Conservation (phyloP, 1,140 invertebrate species). For the Arctopsyche grandis region DNA sequence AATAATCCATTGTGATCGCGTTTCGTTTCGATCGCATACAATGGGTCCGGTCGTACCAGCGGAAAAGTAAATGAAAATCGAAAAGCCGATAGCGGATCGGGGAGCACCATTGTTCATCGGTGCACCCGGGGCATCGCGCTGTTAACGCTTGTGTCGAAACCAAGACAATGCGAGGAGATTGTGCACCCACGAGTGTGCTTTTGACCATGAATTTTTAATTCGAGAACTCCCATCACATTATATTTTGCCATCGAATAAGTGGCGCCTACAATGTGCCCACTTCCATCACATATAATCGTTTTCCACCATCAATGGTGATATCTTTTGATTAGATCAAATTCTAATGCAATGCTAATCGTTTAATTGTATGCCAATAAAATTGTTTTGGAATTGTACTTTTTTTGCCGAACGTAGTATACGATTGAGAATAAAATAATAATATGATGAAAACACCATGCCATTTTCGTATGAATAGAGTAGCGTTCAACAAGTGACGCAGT, state of each 20-base stretch:
- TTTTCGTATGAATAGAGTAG: too few species aligned
- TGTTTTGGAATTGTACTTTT: too few species aligned
- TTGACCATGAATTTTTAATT: conserved; percentile 23
- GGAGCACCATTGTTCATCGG: not conserved
- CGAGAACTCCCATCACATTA: not conserved
- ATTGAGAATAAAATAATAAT: too few species aligned
- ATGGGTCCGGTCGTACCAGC: conserved; percentile 1
- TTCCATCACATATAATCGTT: too few species aligned
- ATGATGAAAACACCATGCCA: too few species aligned
- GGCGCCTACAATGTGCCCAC: not conserved
- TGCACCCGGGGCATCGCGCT: not conserved
- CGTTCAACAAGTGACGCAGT: too few species aligned
- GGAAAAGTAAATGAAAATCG: conserved; percentile 31
- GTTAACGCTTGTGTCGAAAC: not conserved
- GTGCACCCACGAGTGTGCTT: not conserved
- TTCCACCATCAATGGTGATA: too few species aligned
- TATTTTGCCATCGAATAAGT: not conserved
- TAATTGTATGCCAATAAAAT: too few species aligned
- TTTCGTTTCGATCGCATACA: conserved; percentile 3
- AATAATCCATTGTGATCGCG: conserved; percentile 21
- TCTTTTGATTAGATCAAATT: too few species aligned
- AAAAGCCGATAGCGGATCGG: conserved; percentile 8
- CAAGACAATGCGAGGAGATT: conserved; percentile 5
- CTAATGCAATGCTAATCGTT: too few species aligned
- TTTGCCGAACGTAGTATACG: too few species aligned